These are phyloP conservation scores for Megaustenia siamemsis DNA, from an alignment of 2,888 invertebrate genomes.

Conservation along the genomic window DNA sequence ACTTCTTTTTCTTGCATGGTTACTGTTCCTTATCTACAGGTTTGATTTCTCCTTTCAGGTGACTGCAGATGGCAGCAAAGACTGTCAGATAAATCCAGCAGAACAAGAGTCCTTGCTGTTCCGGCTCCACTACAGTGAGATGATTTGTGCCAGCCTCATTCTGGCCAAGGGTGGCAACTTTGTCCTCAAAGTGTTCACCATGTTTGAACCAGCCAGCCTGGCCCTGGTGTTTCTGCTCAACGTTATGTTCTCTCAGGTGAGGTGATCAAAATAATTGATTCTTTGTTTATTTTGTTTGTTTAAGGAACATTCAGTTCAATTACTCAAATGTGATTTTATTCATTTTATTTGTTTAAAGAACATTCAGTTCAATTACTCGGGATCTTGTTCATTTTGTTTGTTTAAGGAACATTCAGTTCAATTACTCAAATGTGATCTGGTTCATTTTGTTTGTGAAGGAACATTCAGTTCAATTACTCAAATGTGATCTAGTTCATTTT, in stretches of 20 bases:
- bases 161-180: slow-evolving; percentile 88
- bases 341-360: neutral
- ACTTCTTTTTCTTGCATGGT: too few relatives aligned
- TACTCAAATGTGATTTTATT: too few relatives aligned
- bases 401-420: too few relatives aligned
- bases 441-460: neutral
- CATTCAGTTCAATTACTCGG: neutral
- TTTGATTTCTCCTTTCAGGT: slow-evolving; percentile 82
- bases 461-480: neutral
- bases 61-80: slow-evolving; percentile 96
- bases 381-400: neutral
- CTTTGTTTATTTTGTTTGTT: too few relatives aligned
- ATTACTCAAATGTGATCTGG: too few relatives aligned
- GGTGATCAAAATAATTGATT: too few relatives aligned
- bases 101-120: slow-evolving; percentile 91
- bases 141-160: slow-evolving; percentile 87
- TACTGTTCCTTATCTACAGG: neutral
- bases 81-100: slow-evolving; percentile 91
- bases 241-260: slow-evolving; percentile 85
- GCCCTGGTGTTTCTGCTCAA: slow-evolving; percentile 89
- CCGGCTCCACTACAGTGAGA: slow-evolving; percentile 90
- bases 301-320: too few relatives aligned
- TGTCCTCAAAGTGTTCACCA: slow-evolving; percentile 93
- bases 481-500: neutral
- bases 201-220: slow-evolving; percentile 90